Percentiles rank a stretch among this genome's conserved stretches.
These are phyloP conservation scores for Circaetus cinerascens DNA, from an alignment of 2,113 vertebrate species.

Conservation along the genomic window DNA sequence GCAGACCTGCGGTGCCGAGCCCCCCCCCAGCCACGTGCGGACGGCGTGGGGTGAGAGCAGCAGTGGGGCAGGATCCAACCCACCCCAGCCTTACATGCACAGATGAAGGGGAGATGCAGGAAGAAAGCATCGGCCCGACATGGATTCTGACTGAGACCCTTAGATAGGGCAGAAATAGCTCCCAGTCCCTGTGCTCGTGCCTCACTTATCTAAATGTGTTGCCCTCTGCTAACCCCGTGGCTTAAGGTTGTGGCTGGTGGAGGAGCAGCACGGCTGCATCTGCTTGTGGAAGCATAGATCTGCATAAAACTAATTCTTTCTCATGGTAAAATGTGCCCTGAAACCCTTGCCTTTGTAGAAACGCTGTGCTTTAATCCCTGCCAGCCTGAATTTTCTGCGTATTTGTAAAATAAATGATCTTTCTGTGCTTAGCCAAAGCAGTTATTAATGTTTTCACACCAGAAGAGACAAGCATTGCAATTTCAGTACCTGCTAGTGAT, in stretches of 20 bases:
- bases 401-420: conserved; percentile 28
- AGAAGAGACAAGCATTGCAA: not conserved
- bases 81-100: not conserved
- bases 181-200: rapidly evolving
- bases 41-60: rapidly evolving
- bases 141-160: not conserved
- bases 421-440: not conserved
- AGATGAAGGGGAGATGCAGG: not conserved
- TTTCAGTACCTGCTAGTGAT: not conserved
- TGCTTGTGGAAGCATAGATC: not conserved
- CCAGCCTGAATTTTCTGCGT: not conserved
- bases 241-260: not conserved
- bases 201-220: not conserved
- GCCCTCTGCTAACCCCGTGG: not conserved
- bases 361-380: not conserved
- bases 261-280: rapidly evolving
- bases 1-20: rapidly evolving
- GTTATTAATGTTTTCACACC: conserved; percentile 50
- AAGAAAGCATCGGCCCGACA: not conserved
- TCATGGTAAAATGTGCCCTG: not conserved
- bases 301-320: not conserved
- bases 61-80: not conserved
- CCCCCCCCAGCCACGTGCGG: rapidly evolving
- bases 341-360: not conserved
- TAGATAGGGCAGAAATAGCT: not conserved